Conservation (phyloP, 2,888 invertebrate species). For the Thera obeliscata region DNA sequence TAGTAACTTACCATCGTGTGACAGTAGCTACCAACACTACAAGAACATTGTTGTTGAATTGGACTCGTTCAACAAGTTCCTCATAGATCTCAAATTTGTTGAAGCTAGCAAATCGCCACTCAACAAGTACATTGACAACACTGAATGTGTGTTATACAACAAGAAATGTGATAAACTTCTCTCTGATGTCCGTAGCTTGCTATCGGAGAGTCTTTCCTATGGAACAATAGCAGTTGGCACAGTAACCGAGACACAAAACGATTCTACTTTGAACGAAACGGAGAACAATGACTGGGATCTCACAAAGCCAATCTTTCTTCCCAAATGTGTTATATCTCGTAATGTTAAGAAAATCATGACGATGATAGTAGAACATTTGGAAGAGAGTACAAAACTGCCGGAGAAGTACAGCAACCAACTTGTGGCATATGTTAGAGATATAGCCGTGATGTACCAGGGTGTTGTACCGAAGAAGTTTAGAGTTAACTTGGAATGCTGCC, state of each 20-base stretch:
- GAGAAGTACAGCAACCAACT: constrained; percentile 68
- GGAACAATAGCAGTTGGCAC: constrained; percentile 66
- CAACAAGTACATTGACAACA: constrained; percentile 72
- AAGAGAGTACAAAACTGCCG: constrained; percentile 70
- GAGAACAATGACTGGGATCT: constrained; percentile 64
- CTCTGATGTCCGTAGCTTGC: constrained; percentile 63
- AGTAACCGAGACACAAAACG: constrained; percentile 48
- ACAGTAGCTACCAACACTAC: constrained; percentile 70
- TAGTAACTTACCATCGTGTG: constrained; percentile 72
- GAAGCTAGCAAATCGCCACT: constrained; percentile 68
- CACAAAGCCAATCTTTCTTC: constrained; percentile 70
- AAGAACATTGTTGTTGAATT: constrained; percentile 72
- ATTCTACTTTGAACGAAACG: constrained; percentile 59
- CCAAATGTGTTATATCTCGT: constrained; percentile 73
- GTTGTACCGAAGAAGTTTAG: constrained; percentile 74
- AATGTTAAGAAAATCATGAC: constrained; percentile 71
- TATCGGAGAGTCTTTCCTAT: constrained; percentile 68
- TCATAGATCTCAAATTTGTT: constrained; percentile 77
- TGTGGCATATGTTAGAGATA: constrained; percentile 69
- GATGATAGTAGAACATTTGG: constrained; percentile 71
- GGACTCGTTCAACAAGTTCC: constrained; percentile 75
- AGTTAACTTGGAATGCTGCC: constrained; percentile 70
- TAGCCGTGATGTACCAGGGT: constrained; percentile 76
- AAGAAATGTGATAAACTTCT: constrained; percentile 78
- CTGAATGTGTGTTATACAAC: constrained; percentile 74